phyloP scores from a whole-genome alignment of 2,113 vertebrate genomes.

The Lonchura striata region DNA sequence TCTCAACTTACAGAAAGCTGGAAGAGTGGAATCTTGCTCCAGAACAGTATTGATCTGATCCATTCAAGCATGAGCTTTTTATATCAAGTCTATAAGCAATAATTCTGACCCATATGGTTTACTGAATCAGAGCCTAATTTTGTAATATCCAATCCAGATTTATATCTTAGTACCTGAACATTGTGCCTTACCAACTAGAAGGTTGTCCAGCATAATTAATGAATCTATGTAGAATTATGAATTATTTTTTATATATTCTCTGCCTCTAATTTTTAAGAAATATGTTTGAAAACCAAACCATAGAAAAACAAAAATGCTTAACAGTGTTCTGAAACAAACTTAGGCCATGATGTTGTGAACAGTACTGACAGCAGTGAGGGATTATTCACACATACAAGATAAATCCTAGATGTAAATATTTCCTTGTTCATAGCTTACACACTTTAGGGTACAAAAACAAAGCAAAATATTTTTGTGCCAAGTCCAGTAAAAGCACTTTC shows the following conservation, averaged over 20 bases:
- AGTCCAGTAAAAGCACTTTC: background rate
- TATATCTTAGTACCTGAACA: slow-evolving; percentile 5
- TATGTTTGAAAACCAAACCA: background rate
- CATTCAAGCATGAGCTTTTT: background rate
- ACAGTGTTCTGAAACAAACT: background rate
- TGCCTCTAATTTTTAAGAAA: background rate
- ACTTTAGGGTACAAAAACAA: background rate
- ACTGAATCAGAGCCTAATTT: slow-evolving; percentile 32
- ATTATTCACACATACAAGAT: background rate
- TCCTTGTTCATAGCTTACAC: background rate
- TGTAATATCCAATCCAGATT: background rate
- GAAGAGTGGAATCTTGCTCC: background rate
- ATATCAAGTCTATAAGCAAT: background rate
- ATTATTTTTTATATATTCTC: slow-evolving; percentile 21
- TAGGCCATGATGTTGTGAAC: background rate
- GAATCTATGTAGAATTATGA: background rate
- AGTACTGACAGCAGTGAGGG: background rate
- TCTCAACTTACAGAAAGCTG: background rate
- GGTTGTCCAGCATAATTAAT: slow-evolving; percentile 48
- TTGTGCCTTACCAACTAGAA: background rate
- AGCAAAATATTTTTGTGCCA: background rate
- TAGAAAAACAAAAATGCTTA: background rate
- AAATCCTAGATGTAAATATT: background rate
- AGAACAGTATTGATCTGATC: background rate
- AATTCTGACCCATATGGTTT: background rate